phyloP scores from a whole-genome alignment of 2,113 vertebrate genomes.

The Erpornis zantholeuca region DNA sequence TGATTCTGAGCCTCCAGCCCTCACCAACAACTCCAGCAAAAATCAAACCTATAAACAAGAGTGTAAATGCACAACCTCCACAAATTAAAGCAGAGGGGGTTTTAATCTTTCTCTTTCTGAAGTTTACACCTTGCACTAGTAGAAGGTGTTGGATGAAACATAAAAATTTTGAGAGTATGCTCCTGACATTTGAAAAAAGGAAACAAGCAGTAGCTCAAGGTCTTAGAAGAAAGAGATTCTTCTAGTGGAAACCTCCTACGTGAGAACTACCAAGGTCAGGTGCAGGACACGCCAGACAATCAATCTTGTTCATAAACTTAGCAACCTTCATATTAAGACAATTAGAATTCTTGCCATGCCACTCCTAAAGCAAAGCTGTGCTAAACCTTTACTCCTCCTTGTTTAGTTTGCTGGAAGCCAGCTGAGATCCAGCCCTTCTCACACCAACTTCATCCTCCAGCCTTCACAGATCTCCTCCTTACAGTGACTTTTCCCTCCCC shows the following conservation, averaged over 20 bases:
- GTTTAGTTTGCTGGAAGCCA: background rate
- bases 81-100: background rate
- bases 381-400: background rate
- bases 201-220: background rate
- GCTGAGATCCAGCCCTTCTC: fast-evolving
- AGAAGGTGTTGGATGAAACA: background rate
- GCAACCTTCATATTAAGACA: background rate
- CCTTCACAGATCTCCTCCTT: background rate
- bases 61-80: background rate
- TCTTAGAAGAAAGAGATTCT: background rate
- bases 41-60: background rate
- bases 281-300: background rate
- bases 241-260: background rate
- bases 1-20: background rate
- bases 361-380: background rate
- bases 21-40: background rate
- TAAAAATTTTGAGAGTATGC: background rate
- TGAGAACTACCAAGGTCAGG: background rate
- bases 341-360: background rate
- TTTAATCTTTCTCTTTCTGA: background rate
- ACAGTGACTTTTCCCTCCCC: background rate
- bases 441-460: background rate
- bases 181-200: background rate
- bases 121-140: background rate
- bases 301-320: background rate